A percentile compares a stretch with the other conserved stretches of the same genome.
Conservation (phyloP, 64 coral and sea anemone species). For the Anthopleura sola region DNA sequence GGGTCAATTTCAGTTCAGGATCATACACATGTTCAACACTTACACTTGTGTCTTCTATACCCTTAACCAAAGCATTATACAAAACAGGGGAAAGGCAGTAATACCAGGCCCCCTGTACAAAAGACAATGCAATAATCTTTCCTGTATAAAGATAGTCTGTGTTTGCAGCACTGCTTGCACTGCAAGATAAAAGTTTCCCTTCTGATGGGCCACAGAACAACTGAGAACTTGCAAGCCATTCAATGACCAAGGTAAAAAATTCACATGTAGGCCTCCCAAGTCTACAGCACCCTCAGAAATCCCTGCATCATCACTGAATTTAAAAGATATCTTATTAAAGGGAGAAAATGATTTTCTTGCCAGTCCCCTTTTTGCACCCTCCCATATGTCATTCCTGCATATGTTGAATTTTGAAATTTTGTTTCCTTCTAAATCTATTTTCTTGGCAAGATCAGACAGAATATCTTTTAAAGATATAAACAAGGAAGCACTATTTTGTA, state of each 20-base stretch:
- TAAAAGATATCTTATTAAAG: conserved; percentile 44
- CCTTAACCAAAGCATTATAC: conserved; percentile 61
- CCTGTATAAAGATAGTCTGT: conserved; percentile 62
- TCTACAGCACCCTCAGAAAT: conserved; percentile 66
- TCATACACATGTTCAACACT: conserved; percentile 65
- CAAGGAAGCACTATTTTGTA: background rate
- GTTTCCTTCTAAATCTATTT: conserved; percentile 17
- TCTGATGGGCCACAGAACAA: conserved; percentile 61
- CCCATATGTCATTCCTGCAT: conserved; percentile 50
- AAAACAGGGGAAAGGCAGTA: conserved; percentile 43
- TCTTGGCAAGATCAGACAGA: conserved; percentile 6
- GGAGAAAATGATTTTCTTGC: conserved; percentile 60
- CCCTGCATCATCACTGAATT: conserved; percentile 63
- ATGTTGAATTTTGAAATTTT: conserved; percentile 67
- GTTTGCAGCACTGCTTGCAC: conserved; percentile 36
- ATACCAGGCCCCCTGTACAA: conserved; percentile 68
- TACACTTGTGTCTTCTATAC: conserved; percentile 31
- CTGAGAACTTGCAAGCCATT: conserved; percentile 49
- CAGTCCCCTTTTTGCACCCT: conserved; percentile 43
- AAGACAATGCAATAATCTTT: conserved; percentile 67
- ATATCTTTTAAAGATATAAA: conserved; percentile 16
- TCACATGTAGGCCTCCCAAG: conserved; percentile 42
- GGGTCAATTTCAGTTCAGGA: conserved; percentile 42
- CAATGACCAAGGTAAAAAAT: conserved; percentile 60
- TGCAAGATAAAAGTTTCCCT: conserved; percentile 51